These are phyloP conservation scores for Lophura nycthemera DNA, from an alignment of 2,113 vertebrate genomes.

Conservation along the genomic window DNA sequence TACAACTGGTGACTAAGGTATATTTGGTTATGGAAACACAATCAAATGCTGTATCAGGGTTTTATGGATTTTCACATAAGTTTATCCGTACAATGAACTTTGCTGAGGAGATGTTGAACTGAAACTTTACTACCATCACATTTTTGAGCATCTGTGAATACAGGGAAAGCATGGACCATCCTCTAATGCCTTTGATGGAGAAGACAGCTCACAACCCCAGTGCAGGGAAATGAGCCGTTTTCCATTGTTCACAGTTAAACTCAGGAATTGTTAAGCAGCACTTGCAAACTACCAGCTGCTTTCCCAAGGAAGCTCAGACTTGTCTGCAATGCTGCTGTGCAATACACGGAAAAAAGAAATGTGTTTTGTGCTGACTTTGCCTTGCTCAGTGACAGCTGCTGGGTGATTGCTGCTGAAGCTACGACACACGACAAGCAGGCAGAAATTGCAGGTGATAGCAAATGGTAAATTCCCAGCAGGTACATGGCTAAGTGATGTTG, in stretches of 20 bases:
- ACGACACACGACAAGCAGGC: not conserved
- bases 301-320: not conserved
- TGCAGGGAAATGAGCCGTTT: not conserved
- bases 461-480: not conserved
- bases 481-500: too few relatives aligned
- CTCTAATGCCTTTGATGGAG: rapidly evolving
- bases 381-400: not conserved
- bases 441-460: not conserved
- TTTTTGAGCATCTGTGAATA: not conserved
- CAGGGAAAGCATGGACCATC: not conserved
- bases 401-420: not conserved
- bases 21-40: not conserved
- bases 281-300: not conserved
- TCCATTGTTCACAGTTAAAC: not conserved
- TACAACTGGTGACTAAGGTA: not conserved
- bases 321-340: not conserved
- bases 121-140: not conserved
- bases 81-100: not conserved
- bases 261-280: not conserved
- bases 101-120: not conserved
- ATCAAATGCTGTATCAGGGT: not conserved
- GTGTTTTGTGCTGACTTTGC: not conserved
- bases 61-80: not conserved
- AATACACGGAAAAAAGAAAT: not conserved
- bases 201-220: not conserved